phyloP scores from a whole-genome alignment of 2,113 vertebrate genomes.

The Microtus ochrogaster region DNA sequence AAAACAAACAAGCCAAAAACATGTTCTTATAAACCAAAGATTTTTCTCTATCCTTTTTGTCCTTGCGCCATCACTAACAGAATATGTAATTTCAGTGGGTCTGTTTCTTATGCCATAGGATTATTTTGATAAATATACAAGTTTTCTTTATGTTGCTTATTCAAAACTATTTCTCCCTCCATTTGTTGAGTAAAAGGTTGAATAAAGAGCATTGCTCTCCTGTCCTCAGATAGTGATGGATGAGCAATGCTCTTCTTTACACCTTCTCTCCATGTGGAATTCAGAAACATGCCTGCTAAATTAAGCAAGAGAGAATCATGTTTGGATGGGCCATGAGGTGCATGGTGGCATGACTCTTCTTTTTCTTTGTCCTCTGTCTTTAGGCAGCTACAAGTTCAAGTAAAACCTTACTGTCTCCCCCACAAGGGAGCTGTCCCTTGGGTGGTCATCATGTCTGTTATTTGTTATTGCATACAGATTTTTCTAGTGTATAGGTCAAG shows the following conservation, averaged over 20 bases:
- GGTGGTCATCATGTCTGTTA: background rate
- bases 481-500: background rate
- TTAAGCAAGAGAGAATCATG: background rate
- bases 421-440: background rate
- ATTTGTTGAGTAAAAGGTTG: background rate
- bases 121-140: background rate
- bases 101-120: background rate
- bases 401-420: background rate
- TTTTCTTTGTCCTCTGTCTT: slow-evolving; percentile 4
- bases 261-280: background rate
- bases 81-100: background rate
- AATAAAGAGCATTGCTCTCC: background rate
- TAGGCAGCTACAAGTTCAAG: background rate
- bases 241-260: accelerated
- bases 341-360: background rate
- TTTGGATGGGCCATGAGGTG: background rate
- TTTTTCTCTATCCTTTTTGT: background rate
- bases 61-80: background rate
- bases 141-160: background rate
- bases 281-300: background rate
- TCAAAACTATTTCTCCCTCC: background rate
- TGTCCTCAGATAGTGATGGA: background rate
- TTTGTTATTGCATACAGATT: background rate
- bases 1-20: background rate
- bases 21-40: background rate